These are phyloP conservation scores for Lontra canadensis DNA, from an alignment of 2,113 vertebrate genomes.

Conservation along the genomic window DNA sequence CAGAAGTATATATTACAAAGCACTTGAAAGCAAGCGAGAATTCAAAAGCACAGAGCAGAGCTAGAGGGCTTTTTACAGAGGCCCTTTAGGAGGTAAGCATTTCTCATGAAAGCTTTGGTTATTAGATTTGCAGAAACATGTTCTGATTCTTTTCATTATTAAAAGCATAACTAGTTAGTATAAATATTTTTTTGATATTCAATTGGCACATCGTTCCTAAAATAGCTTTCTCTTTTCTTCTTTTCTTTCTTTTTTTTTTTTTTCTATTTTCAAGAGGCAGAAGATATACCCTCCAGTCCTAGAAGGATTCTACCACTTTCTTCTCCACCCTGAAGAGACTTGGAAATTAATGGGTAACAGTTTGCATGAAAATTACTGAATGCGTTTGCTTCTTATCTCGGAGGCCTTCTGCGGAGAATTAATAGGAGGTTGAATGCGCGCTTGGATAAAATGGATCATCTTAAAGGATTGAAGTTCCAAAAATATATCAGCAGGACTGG, in stretches of 20 bases:
- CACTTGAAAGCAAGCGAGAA: slow-evolving; percentile 17
- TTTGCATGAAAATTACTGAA: slow-evolving; percentile 41
- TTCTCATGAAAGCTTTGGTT: slow-evolving; percentile 19
- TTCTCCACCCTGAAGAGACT: slow-evolving; percentile 25
- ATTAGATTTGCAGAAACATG: slow-evolving; percentile 48
- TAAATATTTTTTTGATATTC: slow-evolving; percentile 41
- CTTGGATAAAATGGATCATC: slow-evolving; percentile 72
- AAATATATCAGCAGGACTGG: slow-evolving; percentile 75
- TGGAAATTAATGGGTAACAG: slow-evolving; percentile 53
- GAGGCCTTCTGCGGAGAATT: slow-evolving; percentile 62
- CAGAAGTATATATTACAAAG: slow-evolving; percentile 61
- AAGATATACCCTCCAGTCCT: background rate
- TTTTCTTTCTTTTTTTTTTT: background rate
- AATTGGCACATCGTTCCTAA: slow-evolving; percentile 23
- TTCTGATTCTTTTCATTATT: slow-evolving; percentile 5
- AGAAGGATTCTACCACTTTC: slow-evolving; percentile 37
- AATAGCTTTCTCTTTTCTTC: background rate
- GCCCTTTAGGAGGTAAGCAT: slow-evolving; percentile 35
- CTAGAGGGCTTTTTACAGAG: background rate
- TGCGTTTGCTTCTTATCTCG: slow-evolving; percentile 52
- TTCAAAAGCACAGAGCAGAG: background rate
- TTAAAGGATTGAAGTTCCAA: slow-evolving; percentile 72
- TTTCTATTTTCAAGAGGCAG: slow-evolving; percentile 38
- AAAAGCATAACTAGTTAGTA: background rate
- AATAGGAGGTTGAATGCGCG: slow-evolving; percentile 30